Evolutionary conservation across 2,113 vertebrate genomes (phyloP).

Genomic region (Pandion haliaetus): DNA sequence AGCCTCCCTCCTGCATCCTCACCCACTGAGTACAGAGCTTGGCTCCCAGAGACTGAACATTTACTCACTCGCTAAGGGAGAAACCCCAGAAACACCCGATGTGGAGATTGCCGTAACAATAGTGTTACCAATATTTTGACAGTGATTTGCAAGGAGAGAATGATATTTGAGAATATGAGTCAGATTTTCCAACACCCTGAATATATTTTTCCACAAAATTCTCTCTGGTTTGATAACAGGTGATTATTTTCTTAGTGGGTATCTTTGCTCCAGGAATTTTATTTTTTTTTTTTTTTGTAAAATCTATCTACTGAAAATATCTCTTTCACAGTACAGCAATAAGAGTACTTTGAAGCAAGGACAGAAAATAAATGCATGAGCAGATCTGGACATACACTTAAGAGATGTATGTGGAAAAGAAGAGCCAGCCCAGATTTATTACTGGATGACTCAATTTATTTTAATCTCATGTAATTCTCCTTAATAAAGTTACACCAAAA

Average conservation of each 20-base stretch:
- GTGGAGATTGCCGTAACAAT: not conserved
- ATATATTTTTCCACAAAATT: not conserved
- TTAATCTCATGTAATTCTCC: not conserved
- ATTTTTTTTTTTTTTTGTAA: not conserved
- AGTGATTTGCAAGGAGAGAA: not conserved
- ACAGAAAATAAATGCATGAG: not conserved
- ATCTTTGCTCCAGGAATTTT: not conserved
- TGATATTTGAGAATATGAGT: not conserved
- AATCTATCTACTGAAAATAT: not conserved
- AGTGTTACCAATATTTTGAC: not conserved
- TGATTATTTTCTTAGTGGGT: not conserved
- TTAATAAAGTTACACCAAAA: not conserved
- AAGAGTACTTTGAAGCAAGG: not conserved
- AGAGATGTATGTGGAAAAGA: not conserved
- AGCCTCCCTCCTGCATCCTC: not conserved
- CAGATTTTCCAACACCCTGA: not conserved
- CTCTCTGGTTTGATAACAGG: not conserved
- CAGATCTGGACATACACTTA: not conserved
- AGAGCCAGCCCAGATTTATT: not conserved
- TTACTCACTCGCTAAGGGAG: not conserved
- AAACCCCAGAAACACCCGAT: accelerated
- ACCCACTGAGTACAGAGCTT: accelerated
- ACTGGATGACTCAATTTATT: not conserved
- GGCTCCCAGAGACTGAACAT: accelerated
- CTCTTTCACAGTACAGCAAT: not conserved